phyloP scores from a whole-genome alignment of 2,888 invertebrate species.

The Cosmorhoe ocellata region DNA sequence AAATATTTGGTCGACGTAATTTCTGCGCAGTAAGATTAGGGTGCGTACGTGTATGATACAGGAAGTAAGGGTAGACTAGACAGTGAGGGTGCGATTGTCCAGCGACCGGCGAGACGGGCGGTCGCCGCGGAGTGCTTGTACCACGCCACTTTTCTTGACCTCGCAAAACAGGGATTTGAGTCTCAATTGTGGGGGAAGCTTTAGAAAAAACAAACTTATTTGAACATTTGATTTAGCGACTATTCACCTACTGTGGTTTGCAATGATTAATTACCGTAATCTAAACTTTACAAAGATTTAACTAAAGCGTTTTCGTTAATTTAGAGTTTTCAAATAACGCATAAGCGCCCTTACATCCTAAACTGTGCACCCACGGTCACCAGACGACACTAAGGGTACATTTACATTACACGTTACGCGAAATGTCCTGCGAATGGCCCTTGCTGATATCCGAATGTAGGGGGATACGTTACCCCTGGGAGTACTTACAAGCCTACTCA shows the following conservation, averaged over 20 bases:
- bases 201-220: no score
- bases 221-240: no score
- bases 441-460: slow-evolving; percentile 39
- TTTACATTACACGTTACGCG: slow-evolving; percentile 69
- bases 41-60: slow-evolving; percentile 38
- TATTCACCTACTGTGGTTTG: no score
- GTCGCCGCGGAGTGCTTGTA: slow-evolving; percentile 42
- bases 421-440: slow-evolving; percentile 46
- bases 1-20: slow-evolving; percentile 15
- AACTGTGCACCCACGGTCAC: no score
- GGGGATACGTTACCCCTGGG: slow-evolving; percentile 44
- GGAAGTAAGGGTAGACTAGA: slow-evolving; percentile 39
- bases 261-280: no score
- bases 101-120: slow-evolving; percentile 48
- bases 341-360: no score
- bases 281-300: no score
- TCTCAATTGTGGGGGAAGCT: no score
- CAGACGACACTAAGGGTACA: slow-evolving; percentile 48
- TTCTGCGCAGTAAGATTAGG: slow-evolving; percentile 51
- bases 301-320: no score
- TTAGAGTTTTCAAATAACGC: no score
- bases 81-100: slow-evolving; percentile 27
- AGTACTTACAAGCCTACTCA: slow-evolving; percentile 30
- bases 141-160: slow-evolving; percentile 4
- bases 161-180: not conserved